These are phyloP conservation scores for Encarsia formosa DNA, from an alignment of 2,888 invertebrate species.

Conservation along the genomic window DNA sequence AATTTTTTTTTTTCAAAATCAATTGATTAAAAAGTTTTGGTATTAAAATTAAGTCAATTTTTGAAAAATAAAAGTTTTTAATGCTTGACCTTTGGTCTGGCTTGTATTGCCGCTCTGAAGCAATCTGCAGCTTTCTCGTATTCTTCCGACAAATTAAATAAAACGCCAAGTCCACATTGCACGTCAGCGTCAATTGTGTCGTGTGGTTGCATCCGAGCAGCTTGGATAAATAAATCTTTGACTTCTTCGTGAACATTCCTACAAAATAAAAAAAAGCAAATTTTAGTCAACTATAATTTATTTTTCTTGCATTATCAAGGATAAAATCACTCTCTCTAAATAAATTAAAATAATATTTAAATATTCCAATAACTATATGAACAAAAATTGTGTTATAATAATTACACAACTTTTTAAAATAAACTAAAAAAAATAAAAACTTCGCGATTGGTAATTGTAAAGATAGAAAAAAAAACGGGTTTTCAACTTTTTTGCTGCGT, in stretches of 20 bases:
- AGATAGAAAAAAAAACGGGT: too few species aligned
- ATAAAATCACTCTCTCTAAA: too few species aligned
- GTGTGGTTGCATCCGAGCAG: slow-evolving; percentile 71
- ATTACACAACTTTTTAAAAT: too few species aligned
- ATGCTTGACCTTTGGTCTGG: slow-evolving; percentile 61
- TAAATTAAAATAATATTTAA: not conserved
- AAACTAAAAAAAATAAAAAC: too few species aligned
- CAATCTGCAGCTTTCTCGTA: slow-evolving; percentile 97
- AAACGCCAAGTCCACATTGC: slow-evolving; percentile 89
- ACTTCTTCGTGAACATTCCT: slow-evolving; percentile 63
- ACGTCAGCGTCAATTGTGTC: slow-evolving; percentile 80
- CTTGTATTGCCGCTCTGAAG: slow-evolving; percentile 84
- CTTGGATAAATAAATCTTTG: slow-evolving; percentile 71
- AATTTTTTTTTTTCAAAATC: not conserved
- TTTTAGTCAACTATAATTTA: too few species aligned
- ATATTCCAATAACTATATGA: not conserved
- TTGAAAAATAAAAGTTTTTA: not conserved
- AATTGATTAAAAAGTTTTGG: not conserved
- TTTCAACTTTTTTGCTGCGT: too few species aligned
- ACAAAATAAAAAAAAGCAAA: slow-evolving; percentile 10
- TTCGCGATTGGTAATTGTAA: too few species aligned
- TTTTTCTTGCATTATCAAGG: too few species aligned
- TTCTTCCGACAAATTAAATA: slow-evolving; percentile 91
- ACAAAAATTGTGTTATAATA: too few species aligned
- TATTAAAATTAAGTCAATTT: not conserved